A percentile compares a stretch with the other conserved stretches of the same genome.
These are phyloP conservation scores for Calephelis nemesis DNA, from an alignment of 1,140 invertebrate genomes.

Conservation along the genomic window DNA sequence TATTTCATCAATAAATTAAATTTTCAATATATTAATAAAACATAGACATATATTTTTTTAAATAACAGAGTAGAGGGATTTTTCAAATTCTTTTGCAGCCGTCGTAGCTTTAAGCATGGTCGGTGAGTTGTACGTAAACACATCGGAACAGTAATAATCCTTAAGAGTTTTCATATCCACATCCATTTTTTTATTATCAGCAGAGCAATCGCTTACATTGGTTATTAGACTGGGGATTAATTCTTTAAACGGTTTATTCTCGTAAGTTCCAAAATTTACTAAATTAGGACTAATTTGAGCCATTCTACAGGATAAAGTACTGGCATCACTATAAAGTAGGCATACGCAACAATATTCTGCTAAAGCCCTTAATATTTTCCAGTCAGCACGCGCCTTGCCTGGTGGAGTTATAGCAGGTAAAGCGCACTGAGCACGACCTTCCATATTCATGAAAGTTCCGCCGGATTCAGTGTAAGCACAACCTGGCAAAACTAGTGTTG, in stretches of 20 bases:
- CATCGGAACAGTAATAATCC: constrained; percentile 64
- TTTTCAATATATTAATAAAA: background rate
- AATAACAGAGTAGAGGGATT: constrained; percentile 42
- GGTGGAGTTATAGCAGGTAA: constrained; percentile 59
- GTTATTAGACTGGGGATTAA: constrained; percentile 35
- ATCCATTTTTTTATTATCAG: constrained; percentile 26
- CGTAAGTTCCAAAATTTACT: constrained; percentile 41
- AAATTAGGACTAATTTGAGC: constrained; percentile 63
- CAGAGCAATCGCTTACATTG: constrained; percentile 2
- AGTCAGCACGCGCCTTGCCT: constrained; percentile 58
- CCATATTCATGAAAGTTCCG: constrained; percentile 64
- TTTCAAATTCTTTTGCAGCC: constrained; percentile 42
- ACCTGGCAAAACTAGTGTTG: constrained; percentile 87
- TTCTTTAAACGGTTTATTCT: constrained; percentile 49
- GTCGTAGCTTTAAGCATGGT: constrained; percentile 59
- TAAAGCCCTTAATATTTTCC: constrained; percentile 65
- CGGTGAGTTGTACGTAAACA: constrained; percentile 59
- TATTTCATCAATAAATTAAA: background rate
- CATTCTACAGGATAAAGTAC: constrained; percentile 45
- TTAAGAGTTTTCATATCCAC: constrained; percentile 52
- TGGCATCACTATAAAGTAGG: constrained; percentile 50
- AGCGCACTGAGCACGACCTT: constrained; percentile 59
- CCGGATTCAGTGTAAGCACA: constrained; percentile 86
- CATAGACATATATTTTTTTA: constrained; percentile 24
- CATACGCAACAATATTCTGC: constrained; percentile 51